These are phyloP conservation scores for Nymphalis urticae DNA, from an alignment of 2,888 invertebrate genomes.

Conservation along the genomic window DNA sequence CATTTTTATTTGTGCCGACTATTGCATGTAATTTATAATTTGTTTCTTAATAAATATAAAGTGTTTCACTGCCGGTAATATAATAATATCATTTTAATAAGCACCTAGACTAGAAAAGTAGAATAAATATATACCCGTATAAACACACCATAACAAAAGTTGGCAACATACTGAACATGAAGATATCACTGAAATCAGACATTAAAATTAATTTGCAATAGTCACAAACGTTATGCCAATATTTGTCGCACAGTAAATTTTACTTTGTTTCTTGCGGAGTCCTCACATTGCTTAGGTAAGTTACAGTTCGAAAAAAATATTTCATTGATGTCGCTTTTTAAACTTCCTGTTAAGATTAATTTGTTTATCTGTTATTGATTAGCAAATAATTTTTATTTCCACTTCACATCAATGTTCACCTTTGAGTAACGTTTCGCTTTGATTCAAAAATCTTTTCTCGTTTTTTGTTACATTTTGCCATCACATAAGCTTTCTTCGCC, in stretches of 20 bases:
- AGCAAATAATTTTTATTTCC: slow-evolving; percentile 49
- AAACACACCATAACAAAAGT: slow-evolving; percentile 36
- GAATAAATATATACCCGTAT: slow-evolving; percentile 32
- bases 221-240: slow-evolving; percentile 60
- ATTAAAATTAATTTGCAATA: slow-evolving; percentile 59
- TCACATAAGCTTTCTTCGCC: slow-evolving; percentile 62
- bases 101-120: slow-evolving; percentile 34
- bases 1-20: slow-evolving; percentile 67
- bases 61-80: slow-evolving; percentile 11
- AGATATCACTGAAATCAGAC: slow-evolving; percentile 32
- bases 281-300: slow-evolving; percentile 81
- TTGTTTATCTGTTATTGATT: slow-evolving; percentile 59
- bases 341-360: slow-evolving; percentile 49
- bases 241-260: slow-evolving; percentile 79
- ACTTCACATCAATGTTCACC: slow-evolving; percentile 59
- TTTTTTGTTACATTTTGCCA: slow-evolving; percentile 54
- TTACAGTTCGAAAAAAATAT: slow-evolving; percentile 64
- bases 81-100: slow-evolving; percentile 30
- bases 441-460: slow-evolving; percentile 68
- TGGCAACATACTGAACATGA: slow-evolving; percentile 31
- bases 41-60: slow-evolving; percentile 28
- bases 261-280: slow-evolving; percentile 82
- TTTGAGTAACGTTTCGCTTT: slow-evolving; percentile 81
- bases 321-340: slow-evolving; percentile 68
- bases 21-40: slow-evolving; percentile 61